Evolutionary conservation across 2,113 vertebrate genomes (phyloP), one percentile per base, ranked within the genome.

Genomic region (Hucho hucho): DNA sequence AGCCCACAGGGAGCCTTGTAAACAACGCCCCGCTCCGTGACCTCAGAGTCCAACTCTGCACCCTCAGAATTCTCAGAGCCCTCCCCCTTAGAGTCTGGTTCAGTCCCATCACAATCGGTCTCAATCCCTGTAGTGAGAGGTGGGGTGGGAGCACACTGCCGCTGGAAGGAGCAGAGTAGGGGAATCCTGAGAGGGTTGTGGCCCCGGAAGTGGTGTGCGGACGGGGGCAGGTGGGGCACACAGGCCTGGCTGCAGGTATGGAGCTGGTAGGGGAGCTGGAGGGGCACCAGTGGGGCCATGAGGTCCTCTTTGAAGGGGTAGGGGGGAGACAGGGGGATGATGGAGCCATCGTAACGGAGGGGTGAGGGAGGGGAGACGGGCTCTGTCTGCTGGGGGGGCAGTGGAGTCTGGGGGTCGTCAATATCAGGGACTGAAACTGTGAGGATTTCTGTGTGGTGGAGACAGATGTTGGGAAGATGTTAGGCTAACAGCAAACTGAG

Each of bases 1-100:
- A 86, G 94, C 11, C 97, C 96, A 7, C 97, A 99, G 0, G 97
- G 97, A 1, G 96, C 88, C 86, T 92, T 95, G 64, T 99, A 99
- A 63, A 91, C 76, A 5, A 98, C 94, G 0, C 93, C 92, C 26
- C 49, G 70, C 46, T 25, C 53, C 1, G 24, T 13, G 2, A n/a
- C 37, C 20, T 69, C 58, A 69, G 90, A 75, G 0, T 85, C 79
- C 4, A 18, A 16, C 49, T 53, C 49, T 16, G 85, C 88, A 0
- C 88, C 92, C 12, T 84, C 79, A 0, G 13, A 5, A 6, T 76
- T 82, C 72, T 49, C 58, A 0, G 72, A 74, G 7, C 66, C 46
- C 5, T 0, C 67, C 9, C n/a, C 87, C 68, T 89, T 28, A 37
- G 65, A 20, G 28, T 67, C 65, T 37, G 18, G 29, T 67, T n/a